Conservation (phyloP, 2,797 vertebrate genomes). For the Phyllotis vaccarum region DNA sequence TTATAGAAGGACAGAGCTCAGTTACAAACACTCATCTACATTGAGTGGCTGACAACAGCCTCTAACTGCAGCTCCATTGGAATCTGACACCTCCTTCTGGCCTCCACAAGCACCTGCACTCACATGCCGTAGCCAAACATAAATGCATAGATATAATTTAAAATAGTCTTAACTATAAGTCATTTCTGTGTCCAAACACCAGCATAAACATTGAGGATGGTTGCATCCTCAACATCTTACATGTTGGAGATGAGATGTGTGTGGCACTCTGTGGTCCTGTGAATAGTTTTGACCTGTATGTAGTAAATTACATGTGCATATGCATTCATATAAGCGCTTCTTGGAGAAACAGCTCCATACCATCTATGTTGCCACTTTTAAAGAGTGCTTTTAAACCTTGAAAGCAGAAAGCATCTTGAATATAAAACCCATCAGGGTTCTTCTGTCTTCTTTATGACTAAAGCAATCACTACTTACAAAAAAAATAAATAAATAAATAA, state of each 20-base stretch:
- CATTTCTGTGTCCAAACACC: background rate
- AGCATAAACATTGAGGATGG: background rate
- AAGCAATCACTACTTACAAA: background rate
- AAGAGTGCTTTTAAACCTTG: background rate
- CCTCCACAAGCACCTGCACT: background rate
- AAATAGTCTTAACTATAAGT: background rate
- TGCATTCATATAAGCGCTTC: background rate
- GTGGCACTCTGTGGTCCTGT: background rate
- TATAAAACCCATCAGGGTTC: background rate
- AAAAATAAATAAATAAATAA: background rate
- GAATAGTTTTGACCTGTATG: background rate
- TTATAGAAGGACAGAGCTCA: background rate
- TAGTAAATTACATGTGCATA: no score
- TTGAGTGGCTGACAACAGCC: background rate
- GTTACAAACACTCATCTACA: background rate
- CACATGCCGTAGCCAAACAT: background rate
- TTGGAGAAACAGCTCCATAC: background rate
- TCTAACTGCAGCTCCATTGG: background rate
- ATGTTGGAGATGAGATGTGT: background rate
- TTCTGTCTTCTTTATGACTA: background rate
- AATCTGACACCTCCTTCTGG: background rate
- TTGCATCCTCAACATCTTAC: background rate
- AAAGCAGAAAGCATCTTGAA: background rate
- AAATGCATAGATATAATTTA: background rate
- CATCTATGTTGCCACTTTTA: background rate